Percentiles rank a stretch among this genome's conserved stretches.
Conservation (phyloP, 2,888 invertebrate species). For the Pseudoips prasinana region DNA sequence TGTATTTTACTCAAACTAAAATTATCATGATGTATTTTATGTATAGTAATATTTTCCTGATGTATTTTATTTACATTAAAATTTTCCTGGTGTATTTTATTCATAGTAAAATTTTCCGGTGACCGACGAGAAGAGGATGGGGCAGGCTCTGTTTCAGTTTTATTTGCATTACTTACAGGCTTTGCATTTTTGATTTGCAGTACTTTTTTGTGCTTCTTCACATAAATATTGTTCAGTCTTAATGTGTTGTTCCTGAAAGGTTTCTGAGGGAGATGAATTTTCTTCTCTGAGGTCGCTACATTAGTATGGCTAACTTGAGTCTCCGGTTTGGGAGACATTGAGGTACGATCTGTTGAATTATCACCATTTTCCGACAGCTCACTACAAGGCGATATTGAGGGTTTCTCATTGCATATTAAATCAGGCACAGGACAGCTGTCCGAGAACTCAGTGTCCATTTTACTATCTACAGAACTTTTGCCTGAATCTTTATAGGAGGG, state of each 20-base stretch:
- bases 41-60: slow-evolving; percentile 62
- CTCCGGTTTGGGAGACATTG: slow-evolving; percentile 51
- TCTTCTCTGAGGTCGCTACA: slow-evolving; percentile 40
- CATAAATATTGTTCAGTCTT: slow-evolving; percentile 68
- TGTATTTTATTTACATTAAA: slow-evolving; percentile 36
- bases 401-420: slow-evolving; percentile 77
- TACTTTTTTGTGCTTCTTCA: slow-evolving; percentile 71
- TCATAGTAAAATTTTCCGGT: slow-evolving; percentile 60
- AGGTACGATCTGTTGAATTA: slow-evolving; percentile 58
- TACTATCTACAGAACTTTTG: slow-evolving; percentile 55
- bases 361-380: slow-evolving; percentile 72
- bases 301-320: slow-evolving; percentile 33
- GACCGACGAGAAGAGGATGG: slow-evolving; percentile 52
- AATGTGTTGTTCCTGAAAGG: slow-evolving; percentile 48
- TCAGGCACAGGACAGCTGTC: slow-evolving; percentile 75
- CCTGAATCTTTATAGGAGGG: slow-evolving; percentile 49
- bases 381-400: slow-evolving; percentile 76
- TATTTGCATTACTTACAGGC: slow-evolving; percentile 23
- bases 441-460: slow-evolving; percentile 65
- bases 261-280: slow-evolving; percentile 40
- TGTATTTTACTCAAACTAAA: slow-evolving; percentile 58
- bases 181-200: slow-evolving; percentile 71
- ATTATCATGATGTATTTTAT: slow-evolving; percentile 60
- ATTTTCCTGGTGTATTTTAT: slow-evolving; percentile 46
- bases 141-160: slow-evolving; percentile 38